phyloP scores from a whole-genome alignment of 2,113 vertebrate genomes.

The Furnarius figulus region DNA sequence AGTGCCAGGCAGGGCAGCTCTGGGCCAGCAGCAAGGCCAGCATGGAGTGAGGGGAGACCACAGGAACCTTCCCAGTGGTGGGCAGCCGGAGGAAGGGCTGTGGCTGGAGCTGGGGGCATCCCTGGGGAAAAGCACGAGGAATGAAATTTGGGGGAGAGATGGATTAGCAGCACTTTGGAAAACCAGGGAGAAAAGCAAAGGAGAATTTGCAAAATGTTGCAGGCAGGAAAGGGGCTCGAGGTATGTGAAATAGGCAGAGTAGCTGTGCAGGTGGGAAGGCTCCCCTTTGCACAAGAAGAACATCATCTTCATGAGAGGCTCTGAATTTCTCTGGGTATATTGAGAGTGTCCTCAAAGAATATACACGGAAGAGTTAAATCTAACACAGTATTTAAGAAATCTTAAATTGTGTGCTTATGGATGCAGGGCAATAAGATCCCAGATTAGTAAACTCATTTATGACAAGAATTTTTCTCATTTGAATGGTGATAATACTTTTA shows the following conservation, averaged over 20 bases:
- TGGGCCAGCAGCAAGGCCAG: not conserved
- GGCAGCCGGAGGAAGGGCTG: not conserved
- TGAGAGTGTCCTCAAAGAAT: not conserved
- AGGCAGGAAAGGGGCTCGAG: not conserved
- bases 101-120: not conserved
- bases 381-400: not conserved
- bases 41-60: not conserved
- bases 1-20: not conserved
- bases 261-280: not conserved
- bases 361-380: not conserved
- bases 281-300: not conserved
- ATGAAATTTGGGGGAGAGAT: not conserved
- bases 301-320: too few relatives aligned
- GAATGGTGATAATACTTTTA: not conserved
- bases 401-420: not conserved
- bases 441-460: not conserved
- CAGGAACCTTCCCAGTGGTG: not conserved
- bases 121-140: not conserved
- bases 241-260: not conserved
- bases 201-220: not conserved
- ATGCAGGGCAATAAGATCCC: not conserved
- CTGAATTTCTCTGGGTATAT: rapidly evolving
- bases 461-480: not conserved
- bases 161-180: not conserved
- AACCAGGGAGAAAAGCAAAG: not conserved